Evolutionary conservation across 2,113 vertebrate species (phyloP), one percentile per base, ranked within the genome.

Genomic region (Antigone vipio): DNA sequence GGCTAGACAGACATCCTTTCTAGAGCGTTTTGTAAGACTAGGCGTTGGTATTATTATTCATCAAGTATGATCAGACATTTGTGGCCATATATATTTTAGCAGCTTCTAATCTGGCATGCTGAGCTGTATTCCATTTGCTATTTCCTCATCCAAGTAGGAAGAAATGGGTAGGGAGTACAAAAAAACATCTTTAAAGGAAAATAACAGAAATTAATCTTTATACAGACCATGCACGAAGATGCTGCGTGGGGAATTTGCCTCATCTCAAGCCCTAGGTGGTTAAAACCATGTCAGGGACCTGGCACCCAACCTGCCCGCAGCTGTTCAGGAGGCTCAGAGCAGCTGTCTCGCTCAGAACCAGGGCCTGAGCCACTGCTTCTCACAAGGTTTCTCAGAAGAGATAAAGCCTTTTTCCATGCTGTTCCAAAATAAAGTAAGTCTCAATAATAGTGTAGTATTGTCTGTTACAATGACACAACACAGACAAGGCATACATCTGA

Each of bases 151-250:
- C 44, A 29, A 42, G 78, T 19, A 63, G 58, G n/a, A 79, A 67
- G 64, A 88, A 38, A 49, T 59, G 12, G 16, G 2, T 66, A 60
- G 44, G 49, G 66, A 85, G 15, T 13, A 30, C 73, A 82, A 76
- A 59, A 80, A 76, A 45, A 34, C 35, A 71, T 15, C 9, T 47
- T 63, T 45, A 68, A 82, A 63, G 0, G 13, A 84, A 80, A 84
- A 23, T 11, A 72, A 9, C 13, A 55, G 8, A 79, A 90, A 72
- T 42, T 1, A n/a, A 34, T 87, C 64, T 71, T 77, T 38, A n/a
- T 74, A 30, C 11, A 63, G n/a, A 59, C 17, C 32, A 0, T 0
- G 3, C 9, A 44, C 30, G 64, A 45, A 69, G 40, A 26, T 75
- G 9, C 32, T 56, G 12, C 20, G 4, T 44, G 16, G 52, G 38